A percentile compares a stretch with the other conserved stretches of the same genome.
Evolutionary conservation across 53 echinoderm and acorn worm genomes (phyloP).

Genomic region (Patiria pectinifera): DNA sequence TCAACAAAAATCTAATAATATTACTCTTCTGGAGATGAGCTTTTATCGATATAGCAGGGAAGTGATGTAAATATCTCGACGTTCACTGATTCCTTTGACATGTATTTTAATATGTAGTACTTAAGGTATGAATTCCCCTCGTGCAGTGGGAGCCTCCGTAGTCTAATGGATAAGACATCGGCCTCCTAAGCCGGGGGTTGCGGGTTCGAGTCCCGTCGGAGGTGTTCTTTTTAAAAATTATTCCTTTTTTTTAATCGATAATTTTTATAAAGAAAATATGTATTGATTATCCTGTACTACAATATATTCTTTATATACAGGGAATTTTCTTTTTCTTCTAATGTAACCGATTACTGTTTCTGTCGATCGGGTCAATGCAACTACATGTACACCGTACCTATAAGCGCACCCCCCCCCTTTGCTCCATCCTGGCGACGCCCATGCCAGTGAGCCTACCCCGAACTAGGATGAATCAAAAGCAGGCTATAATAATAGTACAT

Average conservation of each 20-base stretch:
- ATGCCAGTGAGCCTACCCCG: no score
- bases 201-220: conserved; percentile 99
- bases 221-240: conserved; percentile 70
- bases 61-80: not conserved
- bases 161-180: conserved; percentile 99
- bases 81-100: not conserved
- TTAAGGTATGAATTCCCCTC: not conserved
- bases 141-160: conserved; percentile 81
- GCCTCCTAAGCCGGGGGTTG: conserved; percentile 99
- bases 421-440: no score
- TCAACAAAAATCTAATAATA: no score
- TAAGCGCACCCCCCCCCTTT: no score
- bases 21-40: no score
- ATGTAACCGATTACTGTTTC: no score
- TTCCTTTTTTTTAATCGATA: not conserved
- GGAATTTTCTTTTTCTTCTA: not conserved
- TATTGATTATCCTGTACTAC: not conserved
- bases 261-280: not conserved
- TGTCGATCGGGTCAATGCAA: no score
- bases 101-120: not conserved
- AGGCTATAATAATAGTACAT: no score
- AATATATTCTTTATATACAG: not conserved
- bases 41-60: no score
- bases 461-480: no score
- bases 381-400: no score